Conservation (phyloP, 2,113 vertebrate species). For the Columbina picui region DNA sequence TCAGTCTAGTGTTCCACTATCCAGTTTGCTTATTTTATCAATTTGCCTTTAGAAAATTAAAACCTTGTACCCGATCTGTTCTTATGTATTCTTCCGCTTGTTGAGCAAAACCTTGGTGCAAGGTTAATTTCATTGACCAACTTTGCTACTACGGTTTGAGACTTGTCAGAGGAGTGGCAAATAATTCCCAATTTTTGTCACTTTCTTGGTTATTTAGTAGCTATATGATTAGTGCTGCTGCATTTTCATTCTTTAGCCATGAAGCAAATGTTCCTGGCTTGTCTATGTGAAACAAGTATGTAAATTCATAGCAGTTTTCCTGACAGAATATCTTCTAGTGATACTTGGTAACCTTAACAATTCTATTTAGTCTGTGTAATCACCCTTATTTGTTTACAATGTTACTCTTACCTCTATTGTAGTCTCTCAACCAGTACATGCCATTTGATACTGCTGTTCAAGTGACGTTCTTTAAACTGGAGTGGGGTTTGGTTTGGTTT, state of each 20-base stretch:
- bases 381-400: background rate
- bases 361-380: background rate
- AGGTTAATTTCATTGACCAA: background rate
- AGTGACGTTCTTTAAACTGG: background rate
- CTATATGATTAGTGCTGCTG: background rate
- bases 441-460: background rate
- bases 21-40: background rate
- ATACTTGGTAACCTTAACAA: background rate
- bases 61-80: background rate
- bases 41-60: background rate
- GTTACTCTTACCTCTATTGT: background rate
- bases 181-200: background rate
- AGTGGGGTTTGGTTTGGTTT: background rate
- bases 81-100: background rate
- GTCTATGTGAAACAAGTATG: background rate
- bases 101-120: background rate
- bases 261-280: background rate
- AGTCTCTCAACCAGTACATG: background rate
- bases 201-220: background rate
- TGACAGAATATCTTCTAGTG: background rate
- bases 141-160: background rate
- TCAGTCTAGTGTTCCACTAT: background rate
- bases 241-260: background rate
- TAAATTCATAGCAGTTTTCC: background rate
- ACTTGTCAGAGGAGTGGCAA: background rate